These are phyloP conservation scores for Tetropium fuscum DNA, from an alignment of 2,888 invertebrate genomes.

Conservation along the genomic window DNA sequence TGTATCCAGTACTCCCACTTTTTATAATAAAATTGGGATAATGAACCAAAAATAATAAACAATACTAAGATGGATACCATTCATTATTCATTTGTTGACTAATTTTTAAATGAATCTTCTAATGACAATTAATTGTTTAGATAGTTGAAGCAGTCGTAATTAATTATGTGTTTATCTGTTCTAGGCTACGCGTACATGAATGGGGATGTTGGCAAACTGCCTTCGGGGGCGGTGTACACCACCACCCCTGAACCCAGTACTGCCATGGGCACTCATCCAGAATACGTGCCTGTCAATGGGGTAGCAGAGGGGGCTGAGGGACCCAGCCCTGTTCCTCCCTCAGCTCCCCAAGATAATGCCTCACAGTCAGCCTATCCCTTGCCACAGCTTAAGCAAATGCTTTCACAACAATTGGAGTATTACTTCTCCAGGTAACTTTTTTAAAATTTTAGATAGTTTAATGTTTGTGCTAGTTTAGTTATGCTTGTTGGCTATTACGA, in stretches of 20 bases:
- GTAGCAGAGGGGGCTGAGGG: slow-evolving; percentile 65
- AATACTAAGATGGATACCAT: no score
- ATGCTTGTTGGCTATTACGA: no score
- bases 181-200: slow-evolving; percentile 85
- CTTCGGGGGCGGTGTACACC: slow-evolving; percentile 77
- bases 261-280: slow-evolving; percentile 48
- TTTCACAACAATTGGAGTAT: slow-evolving; percentile 87
- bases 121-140: no score
- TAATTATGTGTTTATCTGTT: slow-evolving; percentile 41
- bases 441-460: no score
- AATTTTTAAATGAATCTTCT: no score
- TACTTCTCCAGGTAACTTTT: slow-evolving; percentile 84
- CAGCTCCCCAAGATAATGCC: slow-evolving; percentile 66
- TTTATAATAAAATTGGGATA: no score
- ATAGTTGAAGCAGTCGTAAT: no score
- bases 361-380: slow-evolving; percentile 71
- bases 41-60: no score
- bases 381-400: slow-evolving; percentile 81
- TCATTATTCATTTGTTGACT: no score
- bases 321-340: slow-evolving; percentile 65
- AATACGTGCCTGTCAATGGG: slow-evolving; percentile 60
- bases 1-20: no score
- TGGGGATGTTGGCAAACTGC: slow-evolving; percentile 84
- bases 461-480: no score
- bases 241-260: slow-evolving; percentile 72